These are phyloP conservation scores for Drosophila teissieri DNA, from an alignment of 1,140 invertebrate species.

Conservation along the genomic window DNA sequence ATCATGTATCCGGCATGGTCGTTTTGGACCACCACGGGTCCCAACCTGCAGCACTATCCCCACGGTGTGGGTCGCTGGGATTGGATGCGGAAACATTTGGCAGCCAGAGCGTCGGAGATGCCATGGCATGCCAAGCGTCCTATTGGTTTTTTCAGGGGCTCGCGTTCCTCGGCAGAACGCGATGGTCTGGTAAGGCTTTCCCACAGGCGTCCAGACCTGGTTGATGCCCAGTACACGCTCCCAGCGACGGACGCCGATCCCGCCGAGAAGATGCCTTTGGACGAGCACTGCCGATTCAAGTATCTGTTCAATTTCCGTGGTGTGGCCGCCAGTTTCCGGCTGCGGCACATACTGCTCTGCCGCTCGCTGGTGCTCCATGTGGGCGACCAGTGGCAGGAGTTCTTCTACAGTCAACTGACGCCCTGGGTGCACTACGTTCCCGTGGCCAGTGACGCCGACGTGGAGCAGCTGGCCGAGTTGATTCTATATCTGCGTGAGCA, in stretches of 20 bases:
- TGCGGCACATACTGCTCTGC: neutral
- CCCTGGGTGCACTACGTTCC: constrained; percentile 3
- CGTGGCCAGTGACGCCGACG: no score
- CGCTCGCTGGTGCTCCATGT: neutral
- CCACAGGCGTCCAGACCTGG: neutral
- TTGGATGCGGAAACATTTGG: neutral
- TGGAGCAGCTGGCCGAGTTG: no score
- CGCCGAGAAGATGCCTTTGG: neutral
- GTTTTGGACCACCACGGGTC: neutral
- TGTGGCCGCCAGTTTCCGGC: neutral
- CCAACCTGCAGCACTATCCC: neutral
- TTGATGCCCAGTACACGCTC: neutral
- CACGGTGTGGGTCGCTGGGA: neutral
- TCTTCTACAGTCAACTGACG: neutral
- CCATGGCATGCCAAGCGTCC: neutral
- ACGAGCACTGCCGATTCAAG: neutral
- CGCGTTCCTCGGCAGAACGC: neutral
- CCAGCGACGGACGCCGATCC: neutral
- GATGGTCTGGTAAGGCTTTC: neutral
- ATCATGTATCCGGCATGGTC: neutral
- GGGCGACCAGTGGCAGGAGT: constrained; percentile 1
- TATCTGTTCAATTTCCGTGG: neutral
- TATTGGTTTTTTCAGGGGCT: neutral
- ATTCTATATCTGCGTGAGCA: no score
- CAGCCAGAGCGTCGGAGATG: neutral